Conservation (phyloP, 2,113 vertebrate species). For the Meriones unguiculatus region DNA sequence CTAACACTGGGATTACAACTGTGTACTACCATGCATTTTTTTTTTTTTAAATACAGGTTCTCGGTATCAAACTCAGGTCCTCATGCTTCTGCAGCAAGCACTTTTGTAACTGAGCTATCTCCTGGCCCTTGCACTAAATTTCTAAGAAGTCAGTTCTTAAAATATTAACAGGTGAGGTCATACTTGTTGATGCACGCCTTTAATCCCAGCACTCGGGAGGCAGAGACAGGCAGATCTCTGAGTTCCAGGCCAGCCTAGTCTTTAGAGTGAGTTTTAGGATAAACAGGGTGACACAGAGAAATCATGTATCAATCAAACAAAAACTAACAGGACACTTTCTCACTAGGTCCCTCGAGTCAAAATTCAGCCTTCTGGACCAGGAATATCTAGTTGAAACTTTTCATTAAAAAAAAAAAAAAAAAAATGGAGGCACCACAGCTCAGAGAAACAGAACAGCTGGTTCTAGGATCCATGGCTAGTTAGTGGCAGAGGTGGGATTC, state of each 20-base stretch:
- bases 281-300: not conserved
- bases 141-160: not conserved
- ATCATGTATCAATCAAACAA: not conserved
- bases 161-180: not conserved
- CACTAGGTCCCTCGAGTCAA: not conserved
- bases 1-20: not conserved
- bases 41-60: not conserved
- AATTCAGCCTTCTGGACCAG: not conserved
- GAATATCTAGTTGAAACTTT: not conserved
- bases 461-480: not conserved
- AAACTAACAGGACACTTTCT: not conserved
- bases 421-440: not conserved
- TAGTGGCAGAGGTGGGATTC: not conserved
- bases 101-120: not conserved
- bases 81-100: not conserved
- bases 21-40: not conserved
- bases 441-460: not conserved
- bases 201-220: not conserved
- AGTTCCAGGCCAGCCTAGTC: not conserved
- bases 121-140: not conserved
- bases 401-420: not conserved
- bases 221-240: not conserved
- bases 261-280: not conserved
- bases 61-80: not conserved
- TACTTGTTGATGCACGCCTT: rapidly evolving